Evolutionary conservation across 2,797 vertebrate genomes (phyloP).

Genomic region (Phoxinus dragarum): DNA sequence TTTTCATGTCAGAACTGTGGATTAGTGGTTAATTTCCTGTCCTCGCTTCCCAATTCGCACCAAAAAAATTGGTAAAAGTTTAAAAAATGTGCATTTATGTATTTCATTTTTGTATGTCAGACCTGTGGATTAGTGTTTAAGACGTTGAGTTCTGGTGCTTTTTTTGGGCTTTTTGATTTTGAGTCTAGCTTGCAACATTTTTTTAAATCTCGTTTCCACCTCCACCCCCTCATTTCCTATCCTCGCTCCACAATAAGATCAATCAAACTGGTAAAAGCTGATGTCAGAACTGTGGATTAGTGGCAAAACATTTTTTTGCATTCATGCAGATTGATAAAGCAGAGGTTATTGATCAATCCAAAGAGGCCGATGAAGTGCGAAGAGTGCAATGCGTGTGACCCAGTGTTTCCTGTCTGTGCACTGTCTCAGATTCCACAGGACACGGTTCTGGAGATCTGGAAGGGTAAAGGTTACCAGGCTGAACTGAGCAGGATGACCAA

Average conservation of each 20-base stretch:
- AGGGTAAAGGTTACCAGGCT: conserved; percentile 67
- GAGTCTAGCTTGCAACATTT: neutral
- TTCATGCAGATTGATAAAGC: neutral
- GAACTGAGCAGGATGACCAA: conserved; percentile 82
- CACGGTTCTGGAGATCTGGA: conserved; percentile 89
- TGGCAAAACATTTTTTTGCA: neutral
- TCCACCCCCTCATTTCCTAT: neutral
- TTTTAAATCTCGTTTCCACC: neutral
- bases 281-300: neutral
- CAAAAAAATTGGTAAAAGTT: neutral
- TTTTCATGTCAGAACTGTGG: neutral
- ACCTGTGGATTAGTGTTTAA: neutral
- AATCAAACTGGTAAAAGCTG: neutral
- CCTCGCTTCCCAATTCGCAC: neutral
- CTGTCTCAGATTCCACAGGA: conserved; percentile 79
- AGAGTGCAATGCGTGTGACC: conserved; percentile 28
- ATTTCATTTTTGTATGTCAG: neutral
- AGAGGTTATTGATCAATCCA: neutral
- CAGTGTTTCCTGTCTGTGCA: conserved; percentile 59
- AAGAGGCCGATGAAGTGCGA: neutral
- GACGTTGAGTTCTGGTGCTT: neutral
- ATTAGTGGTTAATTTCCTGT: neutral
- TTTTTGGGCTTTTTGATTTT: neutral
- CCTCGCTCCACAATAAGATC: neutral
- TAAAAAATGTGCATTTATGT: neutral